These are phyloP conservation scores for Oncopeltus fasciatus DNA, from an alignment of 1,140 invertebrate species.

Conservation along the genomic window DNA sequence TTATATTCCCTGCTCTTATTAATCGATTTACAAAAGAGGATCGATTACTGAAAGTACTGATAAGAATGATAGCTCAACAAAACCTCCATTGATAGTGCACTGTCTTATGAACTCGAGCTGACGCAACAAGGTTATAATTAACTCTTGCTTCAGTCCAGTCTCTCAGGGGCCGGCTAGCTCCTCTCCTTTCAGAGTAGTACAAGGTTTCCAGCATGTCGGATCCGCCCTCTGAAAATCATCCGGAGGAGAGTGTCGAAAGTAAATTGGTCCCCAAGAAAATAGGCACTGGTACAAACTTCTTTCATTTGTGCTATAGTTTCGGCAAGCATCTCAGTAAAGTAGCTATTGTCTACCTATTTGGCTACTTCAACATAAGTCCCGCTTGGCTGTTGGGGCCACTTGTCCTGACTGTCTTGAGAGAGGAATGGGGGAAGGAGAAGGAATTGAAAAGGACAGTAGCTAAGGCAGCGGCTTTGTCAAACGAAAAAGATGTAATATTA, in stretches of 20 bases:
- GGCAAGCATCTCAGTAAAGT: constrained; percentile 36
- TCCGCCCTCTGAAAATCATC: constrained; percentile 25
- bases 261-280: background rate
- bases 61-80: no score
- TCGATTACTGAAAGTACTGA: background rate
- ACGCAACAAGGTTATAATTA: background rate
- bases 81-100: no score
- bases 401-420: constrained; percentile 59
- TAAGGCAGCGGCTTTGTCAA: constrained; percentile 57
- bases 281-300: constrained; percentile 16
- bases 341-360: constrained; percentile 61
- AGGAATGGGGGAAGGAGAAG: constrained; percentile 59
- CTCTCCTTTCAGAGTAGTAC: constrained; percentile 39
- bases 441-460: constrained; percentile 61
- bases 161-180: background rate
- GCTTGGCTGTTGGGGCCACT: constrained; percentile 78
- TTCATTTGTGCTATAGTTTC: constrained; percentile 20
- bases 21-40: no score
- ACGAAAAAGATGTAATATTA: constrained; percentile 75
- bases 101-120: background rate
- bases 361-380: constrained; percentile 70
- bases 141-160: background rate
- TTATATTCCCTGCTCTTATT: no score
- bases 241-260: constrained; percentile 2
- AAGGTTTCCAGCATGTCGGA: constrained; percentile 37